phyloP scores from a whole-genome alignment of 2,888 invertebrate genomes.

The Linyphia triangularis region DNA sequence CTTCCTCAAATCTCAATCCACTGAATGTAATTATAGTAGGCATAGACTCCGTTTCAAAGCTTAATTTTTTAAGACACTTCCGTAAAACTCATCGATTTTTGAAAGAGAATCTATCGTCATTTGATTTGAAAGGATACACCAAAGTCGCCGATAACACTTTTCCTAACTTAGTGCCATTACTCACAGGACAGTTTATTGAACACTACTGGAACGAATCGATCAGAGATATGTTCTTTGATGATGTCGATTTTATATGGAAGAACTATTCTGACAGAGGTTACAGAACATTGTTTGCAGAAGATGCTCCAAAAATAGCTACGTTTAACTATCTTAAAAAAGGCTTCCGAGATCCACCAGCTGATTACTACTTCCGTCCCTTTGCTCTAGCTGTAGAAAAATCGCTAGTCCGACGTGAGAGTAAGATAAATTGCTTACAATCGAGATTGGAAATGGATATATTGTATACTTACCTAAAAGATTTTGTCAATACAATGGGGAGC shows the following conservation, averaged over 20 bases:
- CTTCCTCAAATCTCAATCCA: slow-evolving; percentile 69
- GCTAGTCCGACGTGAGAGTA: slow-evolving; percentile 63
- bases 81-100: slow-evolving; percentile 86
- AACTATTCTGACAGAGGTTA: slow-evolving; percentile 78
- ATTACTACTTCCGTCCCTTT: slow-evolving; percentile 79
- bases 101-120: slow-evolving; percentile 84
- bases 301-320: slow-evolving; percentile 79
- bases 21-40: slow-evolving; percentile 89
- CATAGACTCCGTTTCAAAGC: slow-evolving; percentile 90
- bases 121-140: slow-evolving; percentile 86
- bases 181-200: slow-evolving; percentile 77
- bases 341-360: slow-evolving; percentile 79
- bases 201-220: slow-evolving; percentile 76
- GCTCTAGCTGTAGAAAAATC: slow-evolving; percentile 79
- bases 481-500: slow-evolving; percentile 65
- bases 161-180: slow-evolving; percentile 79
- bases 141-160: slow-evolving; percentile 82
- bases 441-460: slow-evolving; percentile 70
- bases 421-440: slow-evolving; percentile 65
- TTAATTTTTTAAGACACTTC: slow-evolving; percentile 88
- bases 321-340: slow-evolving; percentile 79
- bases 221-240: slow-evolving; percentile 77
- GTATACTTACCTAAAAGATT: slow-evolving; percentile 66
- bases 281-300: slow-evolving; percentile 79
- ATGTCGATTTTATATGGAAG: slow-evolving; percentile 79